phyloP scores from a whole-genome alignment of 2,888 invertebrate genomes.

The Eilema sororculum region DNA sequence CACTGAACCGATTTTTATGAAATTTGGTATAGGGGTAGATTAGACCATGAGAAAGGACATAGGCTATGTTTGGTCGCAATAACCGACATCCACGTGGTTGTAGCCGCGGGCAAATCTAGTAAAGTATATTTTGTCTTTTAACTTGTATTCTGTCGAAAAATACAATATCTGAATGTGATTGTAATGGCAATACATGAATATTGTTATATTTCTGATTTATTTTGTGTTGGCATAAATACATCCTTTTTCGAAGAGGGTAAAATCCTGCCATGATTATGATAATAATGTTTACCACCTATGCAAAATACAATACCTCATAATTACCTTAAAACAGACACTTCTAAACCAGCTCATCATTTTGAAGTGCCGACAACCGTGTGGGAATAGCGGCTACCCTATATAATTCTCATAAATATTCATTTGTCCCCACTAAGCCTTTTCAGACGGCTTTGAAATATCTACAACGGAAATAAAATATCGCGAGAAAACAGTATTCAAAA shows the following conservation, averaged over 20 bases:
- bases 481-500: not conserved
- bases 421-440: constrained; percentile 40
- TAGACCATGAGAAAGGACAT: no score
- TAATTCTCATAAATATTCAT: constrained; percentile 47
- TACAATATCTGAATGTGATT: no score
- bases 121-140: no score
- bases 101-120: no score
- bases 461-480: constrained; percentile 17
- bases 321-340: constrained; percentile 20
- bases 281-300: not conserved
- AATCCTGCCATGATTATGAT: not conserved
- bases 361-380: constrained; percentile 29
- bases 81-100: no score
- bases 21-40: no score
- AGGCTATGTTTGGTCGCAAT: no score
- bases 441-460: constrained; percentile 39
- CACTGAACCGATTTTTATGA: no score
- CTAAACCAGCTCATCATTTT: constrained; percentile 23
- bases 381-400: constrained; percentile 31
- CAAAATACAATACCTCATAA: constrained; percentile 20
- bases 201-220: no score
- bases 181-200: no score
- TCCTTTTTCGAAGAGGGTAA: not conserved
- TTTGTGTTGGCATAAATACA: no score
- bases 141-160: no score